Conservation (phyloP, 2,797 vertebrate genomes). For the Spinibarbus caldwelli region DNA sequence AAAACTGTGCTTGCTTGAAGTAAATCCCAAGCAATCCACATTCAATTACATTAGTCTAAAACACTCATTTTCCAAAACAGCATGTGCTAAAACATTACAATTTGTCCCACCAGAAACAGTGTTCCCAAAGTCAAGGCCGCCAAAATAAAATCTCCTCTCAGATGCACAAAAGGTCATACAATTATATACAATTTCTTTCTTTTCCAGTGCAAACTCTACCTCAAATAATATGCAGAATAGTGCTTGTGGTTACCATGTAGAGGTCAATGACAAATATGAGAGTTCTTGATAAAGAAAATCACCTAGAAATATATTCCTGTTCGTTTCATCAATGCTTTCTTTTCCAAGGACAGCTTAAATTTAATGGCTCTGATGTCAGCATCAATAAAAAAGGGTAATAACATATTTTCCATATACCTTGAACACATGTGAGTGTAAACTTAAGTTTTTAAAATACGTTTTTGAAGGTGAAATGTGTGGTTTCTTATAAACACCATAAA, state of each 20-base stretch:
- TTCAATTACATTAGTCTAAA: conserved; percentile 24
- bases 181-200: background rate
- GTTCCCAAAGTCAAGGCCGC: background rate
- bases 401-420: background rate
- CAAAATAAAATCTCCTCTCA: background rate
- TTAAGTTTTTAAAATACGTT: background rate
- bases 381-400: background rate
- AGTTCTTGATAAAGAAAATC: background rate
- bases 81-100: background rate
- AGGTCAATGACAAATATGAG: background rate
- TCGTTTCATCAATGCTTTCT: background rate
- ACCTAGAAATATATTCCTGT: background rate
- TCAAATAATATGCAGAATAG: background rate
- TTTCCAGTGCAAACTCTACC: background rate
- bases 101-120: background rate
- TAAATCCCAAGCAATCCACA: conserved; percentile 26
- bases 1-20: conserved; percentile 23
- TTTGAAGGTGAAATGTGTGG: background rate
- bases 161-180: background rate
- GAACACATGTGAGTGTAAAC: background rate
- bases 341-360: background rate
- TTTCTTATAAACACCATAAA: background rate
- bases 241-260: background rate
- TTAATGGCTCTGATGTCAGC: background rate
- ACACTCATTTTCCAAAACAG: background rate